Conservation (phyloP, 2,888 invertebrate species). For the Acronicta alni region DNA sequence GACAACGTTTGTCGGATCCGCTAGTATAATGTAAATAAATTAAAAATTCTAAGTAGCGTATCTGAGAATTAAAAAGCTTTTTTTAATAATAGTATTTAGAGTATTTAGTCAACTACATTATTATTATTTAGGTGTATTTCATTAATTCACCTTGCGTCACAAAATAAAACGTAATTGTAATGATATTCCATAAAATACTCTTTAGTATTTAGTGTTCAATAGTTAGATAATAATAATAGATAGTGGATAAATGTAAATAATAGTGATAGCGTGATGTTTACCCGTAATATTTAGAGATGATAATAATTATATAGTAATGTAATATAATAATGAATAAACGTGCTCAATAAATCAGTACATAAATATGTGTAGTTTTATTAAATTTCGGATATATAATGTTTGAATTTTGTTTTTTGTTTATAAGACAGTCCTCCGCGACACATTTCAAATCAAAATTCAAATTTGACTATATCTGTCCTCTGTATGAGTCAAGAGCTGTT, state of each 20-base stretch:
- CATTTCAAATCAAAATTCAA: too few species aligned
- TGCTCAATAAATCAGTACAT: constrained; percentile 66
- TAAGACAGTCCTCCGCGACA: too few species aligned
- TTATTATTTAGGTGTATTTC: constrained; percentile 29
- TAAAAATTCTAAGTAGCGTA: not conserved
- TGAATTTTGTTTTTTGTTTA: too few species aligned
- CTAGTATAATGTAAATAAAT: constrained; percentile 37
- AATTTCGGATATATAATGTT: too few species aligned
- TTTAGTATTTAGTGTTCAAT: constrained; percentile 63
- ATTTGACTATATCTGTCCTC: too few species aligned
- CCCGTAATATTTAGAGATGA: constrained; percentile 54
- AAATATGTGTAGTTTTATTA: constrained; percentile 23
- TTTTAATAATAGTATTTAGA: constrained; percentile 15
- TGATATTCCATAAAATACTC: constrained; percentile 50
- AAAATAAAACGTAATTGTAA: constrained; percentile 8
- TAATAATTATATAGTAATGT: constrained; percentile 55
- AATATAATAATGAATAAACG: constrained; percentile 63
- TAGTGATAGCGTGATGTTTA: constrained; percentile 64
- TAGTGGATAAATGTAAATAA: constrained; percentile 54
- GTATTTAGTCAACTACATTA: constrained; percentile 14
- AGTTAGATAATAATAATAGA: constrained; percentile 54
- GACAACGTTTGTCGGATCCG: too few species aligned
- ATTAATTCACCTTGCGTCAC: constrained; percentile 12
- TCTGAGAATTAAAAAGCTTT: constrained; percentile 13
- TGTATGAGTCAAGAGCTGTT: too few species aligned